Evolutionary conservation across 2,797 vertebrate genomes (phyloP), one percentile per base, ranked within the genome.

Genomic region (Pteropus rufus): DNA sequence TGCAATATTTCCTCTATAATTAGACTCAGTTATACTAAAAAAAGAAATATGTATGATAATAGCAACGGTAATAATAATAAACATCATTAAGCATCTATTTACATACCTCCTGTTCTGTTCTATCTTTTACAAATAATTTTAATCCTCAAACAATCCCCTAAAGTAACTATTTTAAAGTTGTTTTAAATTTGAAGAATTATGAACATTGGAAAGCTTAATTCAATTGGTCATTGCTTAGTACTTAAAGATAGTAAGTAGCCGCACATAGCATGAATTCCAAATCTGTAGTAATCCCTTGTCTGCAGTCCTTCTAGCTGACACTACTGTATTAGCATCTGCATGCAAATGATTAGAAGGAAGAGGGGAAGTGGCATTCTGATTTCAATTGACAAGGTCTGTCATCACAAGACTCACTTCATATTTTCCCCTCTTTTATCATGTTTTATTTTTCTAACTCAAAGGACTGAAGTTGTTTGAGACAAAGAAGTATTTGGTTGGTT

Each of bases 61-160:
- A 39, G 14, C 69, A 54, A 80, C 26, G 46, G 31, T 44, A 60
- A 80, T 58, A 19, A 72, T 18, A n/a, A 62, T 76, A 64, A 64
- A 80, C n/a, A 62, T 81, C 44, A 64, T 23, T 72, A 23, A 44
- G 10, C 23, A 36, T 10, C 18, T 44, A 3, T 79, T 79, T 49
- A 2, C 24, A 49, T 26, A 3, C 26, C 5, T 82, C 49, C 24
- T 29, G 46, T 52, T 64, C 19, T 77, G 1, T 41, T 81, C 31
- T 67, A 67, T 4, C 24, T 67, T 91, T 84, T 80, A 60, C 12
- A 93, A 82, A 58, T 94, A 94, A 76, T 77, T 65, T 96, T 73
- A 58, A 81, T 49, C 10, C 7, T 89, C 58, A 72, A 92, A 56
- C 5, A 56, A 62, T 65, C 2, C 16, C 46, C 5, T 58, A 36